Percentiles rank a stretch among this genome's conserved stretches.
Conservation (phyloP, 2,888 invertebrate species). For the Leptinotarsa haldemani region DNA sequence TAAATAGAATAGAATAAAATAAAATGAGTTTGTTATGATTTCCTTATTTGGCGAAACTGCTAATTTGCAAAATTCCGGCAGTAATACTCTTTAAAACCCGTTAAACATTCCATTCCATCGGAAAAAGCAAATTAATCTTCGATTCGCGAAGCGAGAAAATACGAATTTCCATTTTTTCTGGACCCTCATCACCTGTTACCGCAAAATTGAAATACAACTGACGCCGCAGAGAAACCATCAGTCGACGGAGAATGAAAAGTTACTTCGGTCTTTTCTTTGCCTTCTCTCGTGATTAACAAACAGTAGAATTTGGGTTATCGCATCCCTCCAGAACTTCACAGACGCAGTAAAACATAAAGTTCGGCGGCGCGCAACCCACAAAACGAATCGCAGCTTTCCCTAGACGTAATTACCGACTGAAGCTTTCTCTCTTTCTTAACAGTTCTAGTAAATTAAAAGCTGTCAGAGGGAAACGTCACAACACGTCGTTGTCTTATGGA, state of each 20-base stretch:
- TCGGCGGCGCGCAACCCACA: slow-evolving; percentile 23
- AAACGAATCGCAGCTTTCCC: slow-evolving; percentile 26
- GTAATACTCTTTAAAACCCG: no score
- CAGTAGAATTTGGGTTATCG: slow-evolving; percentile 28
- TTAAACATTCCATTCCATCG: not conserved
- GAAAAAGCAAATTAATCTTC: not conserved
- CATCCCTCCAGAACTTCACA: slow-evolving; percentile 33
- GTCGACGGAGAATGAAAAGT: not conserved
- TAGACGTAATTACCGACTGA: slow-evolving; percentile 30
- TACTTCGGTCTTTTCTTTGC: not conserved
- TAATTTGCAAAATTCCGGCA: no score
- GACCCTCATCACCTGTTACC: slow-evolving; percentile 12
- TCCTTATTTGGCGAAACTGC: no score
- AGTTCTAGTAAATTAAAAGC: not conserved
- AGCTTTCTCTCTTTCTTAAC: slow-evolving; percentile 4
- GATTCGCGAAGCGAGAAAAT: not conserved
- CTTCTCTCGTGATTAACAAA: slow-evolving; percentile 23
- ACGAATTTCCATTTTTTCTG: not conserved
- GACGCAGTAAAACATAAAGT: slow-evolving; percentile 40
- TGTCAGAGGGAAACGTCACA: no score
- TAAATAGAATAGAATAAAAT: no score
- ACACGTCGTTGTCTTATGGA: no score
- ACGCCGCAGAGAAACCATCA: not conserved
- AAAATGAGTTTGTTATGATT: no score
- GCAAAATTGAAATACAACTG: not conserved